Base-by-base conservation (phyloP, 2,113 vertebrate genomes). In the Anarhynchus alexandrinus region DNA sequence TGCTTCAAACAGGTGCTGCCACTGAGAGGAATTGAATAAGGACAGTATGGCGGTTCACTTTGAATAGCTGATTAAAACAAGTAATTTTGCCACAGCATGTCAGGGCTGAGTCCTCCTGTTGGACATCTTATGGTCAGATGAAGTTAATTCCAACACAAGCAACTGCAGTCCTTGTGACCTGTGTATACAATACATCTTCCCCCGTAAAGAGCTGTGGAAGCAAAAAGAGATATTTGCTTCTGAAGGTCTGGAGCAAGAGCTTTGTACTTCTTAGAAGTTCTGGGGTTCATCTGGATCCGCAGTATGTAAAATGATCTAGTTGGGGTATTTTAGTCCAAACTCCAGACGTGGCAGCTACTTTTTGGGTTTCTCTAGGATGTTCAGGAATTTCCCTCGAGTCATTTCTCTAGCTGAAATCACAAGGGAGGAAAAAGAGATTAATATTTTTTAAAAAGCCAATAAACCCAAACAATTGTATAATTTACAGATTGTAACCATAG, bases 301-400 rank as follows among this genome's bases (percentile, higher is more conserved):
- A 84, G 93, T 47, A 93, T 5, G 9, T 45, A 32, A 89, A 74
- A 62, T 11, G 1, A 83, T 62, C 23, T 77, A 57, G 80, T 6
- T 76, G 80, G 55, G 26, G 18, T 67, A 93, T 70, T 89, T 95
- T 43, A 11, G 1, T 94, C 80, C 87, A 74, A 89, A 71, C 5
- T 70, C 51, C 88, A 79, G 26, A 57, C 67, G 74, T 65, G 59
- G 94, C 57, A 94, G 93, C 77, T 98, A 99, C 97, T 99, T 99
- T 98, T 99, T 99, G 51, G 99, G 99, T 96, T 99, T 99, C 97
- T 99, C 99, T 97, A 99, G 96, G 97, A 99, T 99, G 97, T 99
- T 99, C 96, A 99, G 98, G 96, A 99, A 99, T 96, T 99, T 99
- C 12, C 99, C 99, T 76, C 99, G 98, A 80, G 99, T 99, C 99